A percentile compares a stretch with the other conserved stretches of the same genome.
Conservation (phyloP, 1,140 invertebrate genomes). For the Globodera rostochiensis region DNA sequence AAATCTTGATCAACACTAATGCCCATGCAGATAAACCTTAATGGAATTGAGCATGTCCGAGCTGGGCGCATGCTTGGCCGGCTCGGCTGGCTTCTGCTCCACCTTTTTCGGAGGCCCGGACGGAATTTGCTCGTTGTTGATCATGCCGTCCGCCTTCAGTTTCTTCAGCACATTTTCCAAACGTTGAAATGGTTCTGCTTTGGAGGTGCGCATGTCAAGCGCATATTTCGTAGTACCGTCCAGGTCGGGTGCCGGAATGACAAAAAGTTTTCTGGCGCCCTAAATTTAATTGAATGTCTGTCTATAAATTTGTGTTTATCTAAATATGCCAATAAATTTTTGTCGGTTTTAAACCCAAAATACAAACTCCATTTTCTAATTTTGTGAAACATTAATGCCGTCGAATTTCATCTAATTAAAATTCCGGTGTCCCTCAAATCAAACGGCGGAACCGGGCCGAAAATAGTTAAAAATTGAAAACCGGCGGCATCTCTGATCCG, state of each 20-base stretch:
- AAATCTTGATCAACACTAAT: too few relatives aligned
- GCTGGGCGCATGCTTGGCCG: not conserved
- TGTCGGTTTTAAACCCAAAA: too few relatives aligned
- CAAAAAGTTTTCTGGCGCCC: not conserved
- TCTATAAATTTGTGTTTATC: too few relatives aligned
- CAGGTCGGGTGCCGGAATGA: not conserved
- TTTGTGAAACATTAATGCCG: too few relatives aligned
- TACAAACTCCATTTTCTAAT: too few relatives aligned
- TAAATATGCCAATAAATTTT: too few relatives aligned
- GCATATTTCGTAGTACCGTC: not conserved
- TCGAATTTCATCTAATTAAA: too few relatives aligned
- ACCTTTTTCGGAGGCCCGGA: not conserved
- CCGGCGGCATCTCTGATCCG: too few relatives aligned
- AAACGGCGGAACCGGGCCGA: too few relatives aligned
- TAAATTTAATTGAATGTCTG: not conserved
- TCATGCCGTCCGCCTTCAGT: not conserved
- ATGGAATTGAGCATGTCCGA: not conserved
- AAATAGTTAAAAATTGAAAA: too few relatives aligned
- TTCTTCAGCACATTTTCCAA: not conserved
- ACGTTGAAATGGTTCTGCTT: not conserved
- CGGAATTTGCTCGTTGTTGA: not conserved
- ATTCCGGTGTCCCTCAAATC: too few relatives aligned
- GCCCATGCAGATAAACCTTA: not conserved
- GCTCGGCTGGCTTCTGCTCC: not conserved
- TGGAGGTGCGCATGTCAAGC: not conserved